phyloP scores from a whole-genome alignment of 2,113 vertebrate species.

The Apodemus sylvaticus region DNA sequence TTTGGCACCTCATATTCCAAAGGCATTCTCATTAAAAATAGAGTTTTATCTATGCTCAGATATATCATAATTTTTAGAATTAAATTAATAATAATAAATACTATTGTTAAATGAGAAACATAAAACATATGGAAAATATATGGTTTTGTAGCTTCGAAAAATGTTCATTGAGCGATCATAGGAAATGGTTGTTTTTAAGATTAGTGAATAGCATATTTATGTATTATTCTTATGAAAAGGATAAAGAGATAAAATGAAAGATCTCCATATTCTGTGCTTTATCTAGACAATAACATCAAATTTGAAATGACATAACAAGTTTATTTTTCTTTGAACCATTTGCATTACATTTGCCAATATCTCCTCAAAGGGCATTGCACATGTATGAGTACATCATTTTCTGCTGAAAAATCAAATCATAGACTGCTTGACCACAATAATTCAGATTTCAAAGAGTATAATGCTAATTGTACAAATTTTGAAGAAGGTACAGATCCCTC shows the following conservation, averaged over 20 bases:
- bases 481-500: not conserved
- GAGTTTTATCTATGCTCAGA: constrained; percentile 11
- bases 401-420: constrained; percentile 43
- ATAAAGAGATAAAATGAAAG: constrained; percentile 3
- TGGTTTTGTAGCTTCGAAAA: not conserved
- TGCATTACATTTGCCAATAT: not conserved
- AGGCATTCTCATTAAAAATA: constrained; percentile 7
- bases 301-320: not conserved
- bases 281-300: not conserved
- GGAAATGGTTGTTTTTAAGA: constrained; percentile 29
- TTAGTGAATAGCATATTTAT: not conserved
- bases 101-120: not conserved
- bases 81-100: not conserved
- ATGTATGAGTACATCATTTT: not conserved
- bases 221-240: not conserved
- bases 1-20: constrained; percentile 53
- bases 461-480: constrained; percentile 10
- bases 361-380: not conserved
- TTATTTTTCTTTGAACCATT: not conserved
- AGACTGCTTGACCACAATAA: not conserved
- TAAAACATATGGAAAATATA: not conserved
- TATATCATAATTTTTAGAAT: constrained; percentile 22
- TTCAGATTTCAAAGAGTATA: not conserved
- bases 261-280: not conserved
- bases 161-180: not conserved